These are phyloP conservation scores for Diadumene lineata DNA, from an alignment of 92 coral and sea anemone genomes.

Conservation along the genomic window DNA sequence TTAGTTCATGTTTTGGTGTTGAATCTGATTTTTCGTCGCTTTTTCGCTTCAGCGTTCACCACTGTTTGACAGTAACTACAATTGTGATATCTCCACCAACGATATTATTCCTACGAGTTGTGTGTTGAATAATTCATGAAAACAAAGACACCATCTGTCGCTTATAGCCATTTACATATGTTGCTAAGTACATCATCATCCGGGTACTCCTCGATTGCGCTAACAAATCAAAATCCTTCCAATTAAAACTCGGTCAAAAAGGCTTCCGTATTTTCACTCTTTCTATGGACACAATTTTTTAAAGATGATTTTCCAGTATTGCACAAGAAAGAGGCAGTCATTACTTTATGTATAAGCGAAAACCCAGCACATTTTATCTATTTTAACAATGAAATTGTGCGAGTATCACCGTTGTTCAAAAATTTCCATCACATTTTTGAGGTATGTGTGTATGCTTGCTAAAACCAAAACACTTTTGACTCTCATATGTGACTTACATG, in stretches of 20 bases:
- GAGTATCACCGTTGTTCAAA: too few relatives aligned
- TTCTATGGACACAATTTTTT: background rate
- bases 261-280: background rate
- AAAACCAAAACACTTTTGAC: too few relatives aligned
- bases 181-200: background rate
- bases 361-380: too few relatives aligned
- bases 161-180: background rate
- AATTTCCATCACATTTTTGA: too few relatives aligned
- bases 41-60: background rate
- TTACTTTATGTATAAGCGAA: too few relatives aligned
- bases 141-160: constrained; percentile 19
- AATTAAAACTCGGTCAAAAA: background rate
- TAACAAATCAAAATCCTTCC: background rate
- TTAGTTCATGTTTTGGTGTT: background rate
- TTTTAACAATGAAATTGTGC: too few relatives aligned
- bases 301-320: too few relatives aligned
- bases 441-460: too few relatives aligned
- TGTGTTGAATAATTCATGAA: constrained; percentile 23
- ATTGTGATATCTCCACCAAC: constrained; percentile 15
- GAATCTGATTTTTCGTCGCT: constrained; percentile 4
- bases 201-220: background rate
- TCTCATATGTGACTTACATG: too few relatives aligned
- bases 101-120: constrained; percentile 21
- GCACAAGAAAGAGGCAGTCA: too few relatives aligned
- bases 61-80: constrained; percentile 35